Evolutionary conservation across 2,113 vertebrate species (phyloP).

Genomic region (Leptodactylus fuscus): DNA sequence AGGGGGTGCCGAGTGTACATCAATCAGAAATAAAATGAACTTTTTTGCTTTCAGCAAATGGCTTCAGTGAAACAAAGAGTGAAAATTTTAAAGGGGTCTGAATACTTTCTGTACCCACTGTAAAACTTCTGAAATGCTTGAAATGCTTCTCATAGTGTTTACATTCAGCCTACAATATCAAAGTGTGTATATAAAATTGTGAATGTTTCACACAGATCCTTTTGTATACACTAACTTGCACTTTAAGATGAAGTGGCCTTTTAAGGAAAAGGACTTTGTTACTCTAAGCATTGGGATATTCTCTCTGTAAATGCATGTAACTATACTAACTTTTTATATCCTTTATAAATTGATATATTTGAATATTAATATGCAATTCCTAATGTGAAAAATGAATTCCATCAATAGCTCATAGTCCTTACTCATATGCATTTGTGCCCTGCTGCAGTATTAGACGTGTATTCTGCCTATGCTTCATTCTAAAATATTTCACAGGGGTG

Average conservation of each 20-base stretch:
- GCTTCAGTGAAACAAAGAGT: too few species aligned
- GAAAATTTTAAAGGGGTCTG: too few species aligned
- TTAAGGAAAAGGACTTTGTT: neutral
- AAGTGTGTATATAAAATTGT: neutral
- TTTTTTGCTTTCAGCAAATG: too few species aligned
- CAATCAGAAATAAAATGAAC: too few species aligned
- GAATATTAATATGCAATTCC: slow-evolving; percentile 14
- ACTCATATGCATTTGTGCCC: neutral
- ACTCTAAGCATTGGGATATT: neutral
- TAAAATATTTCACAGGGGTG: neutral
- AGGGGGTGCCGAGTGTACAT: too few species aligned
- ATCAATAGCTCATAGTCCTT: neutral
- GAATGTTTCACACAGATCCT: too few species aligned
- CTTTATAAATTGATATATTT: neutral
- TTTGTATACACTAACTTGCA: slow-evolving; percentile 8
- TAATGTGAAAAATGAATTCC: neutral
- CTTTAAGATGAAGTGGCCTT: neutral
- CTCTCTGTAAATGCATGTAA: slow-evolving; percentile 27
- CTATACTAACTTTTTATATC: slow-evolving; percentile 7
- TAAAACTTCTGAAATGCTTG: too few species aligned
- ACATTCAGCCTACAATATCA: neutral
- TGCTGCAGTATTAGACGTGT: neutral
- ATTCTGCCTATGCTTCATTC: neutral
- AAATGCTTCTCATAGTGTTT: neutral
- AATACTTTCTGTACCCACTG: too few species aligned